These are phyloP conservation scores for Bryconaethiops microstoma DNA, from an alignment of 2,797 vertebrate species.

Conservation along the genomic window DNA sequence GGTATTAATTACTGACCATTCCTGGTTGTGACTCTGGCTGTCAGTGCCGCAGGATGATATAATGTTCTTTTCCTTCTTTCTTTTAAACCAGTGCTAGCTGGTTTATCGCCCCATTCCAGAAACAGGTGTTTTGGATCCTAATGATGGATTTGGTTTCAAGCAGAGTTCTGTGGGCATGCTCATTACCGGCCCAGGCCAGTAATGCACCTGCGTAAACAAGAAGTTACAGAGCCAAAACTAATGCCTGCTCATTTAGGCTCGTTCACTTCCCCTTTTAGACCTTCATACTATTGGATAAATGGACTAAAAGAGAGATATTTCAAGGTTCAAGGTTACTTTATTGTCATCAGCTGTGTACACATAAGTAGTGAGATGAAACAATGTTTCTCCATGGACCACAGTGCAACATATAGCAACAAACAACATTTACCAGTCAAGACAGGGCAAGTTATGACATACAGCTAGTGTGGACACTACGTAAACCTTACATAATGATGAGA, in stretches of 20 bases:
- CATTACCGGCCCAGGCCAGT: constrained; percentile 22
- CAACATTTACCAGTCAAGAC: too few relatives aligned
- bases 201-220: constrained; percentile 52
- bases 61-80: constrained; percentile 6
- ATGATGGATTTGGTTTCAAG: constrained; percentile 51
- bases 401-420: too few relatives aligned
- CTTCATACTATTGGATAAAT: neutral
- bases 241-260: constrained; percentile 24
- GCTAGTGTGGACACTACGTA: too few relatives aligned
- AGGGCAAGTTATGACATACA: too few relatives aligned
- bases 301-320: neutral
- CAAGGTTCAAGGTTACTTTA: too few relatives aligned
- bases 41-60: neutral
- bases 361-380: too few relatives aligned
- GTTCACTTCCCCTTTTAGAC: neutral
- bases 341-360: too few relatives aligned
- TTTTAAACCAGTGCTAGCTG: constrained; percentile 40
- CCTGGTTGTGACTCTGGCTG: constrained; percentile 1
- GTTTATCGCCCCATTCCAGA: constrained; percentile 40
- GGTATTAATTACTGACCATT: constrained; percentile 11
- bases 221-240: constrained; percentile 36
- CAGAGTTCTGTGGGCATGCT: constrained; percentile 34
- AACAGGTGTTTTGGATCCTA: constrained; percentile 58
- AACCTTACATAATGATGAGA: too few relatives aligned
- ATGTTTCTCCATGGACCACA: too few relatives aligned